Base-by-base conservation (phyloP, 2,113 vertebrate genomes). In the Phaetusa simplex region DNA sequence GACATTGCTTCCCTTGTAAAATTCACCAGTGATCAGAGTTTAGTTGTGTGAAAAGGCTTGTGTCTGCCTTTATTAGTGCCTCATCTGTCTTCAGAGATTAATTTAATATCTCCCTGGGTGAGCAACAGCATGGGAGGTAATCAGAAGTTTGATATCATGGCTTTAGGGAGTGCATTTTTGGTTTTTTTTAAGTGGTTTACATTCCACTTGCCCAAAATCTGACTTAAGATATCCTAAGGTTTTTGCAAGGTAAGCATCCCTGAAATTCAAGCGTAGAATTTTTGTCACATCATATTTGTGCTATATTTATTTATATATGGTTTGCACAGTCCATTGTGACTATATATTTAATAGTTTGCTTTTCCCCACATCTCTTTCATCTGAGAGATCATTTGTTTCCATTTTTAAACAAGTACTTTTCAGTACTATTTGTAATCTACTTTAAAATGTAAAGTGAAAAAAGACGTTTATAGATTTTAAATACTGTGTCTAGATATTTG, bases 171-270 rank as follows among this genome's bases (percentile, higher is more conserved):
- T 85, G 49, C 43, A 32, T 91, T 96, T 95, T 84, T 50, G 47
- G 22, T 86, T 94, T 81, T 81, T 71, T 17, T 18, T 94, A 90
- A 78, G 79, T 91, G 69, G 30, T 86, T 81, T 91, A n/a, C 56
- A 53, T 92, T 86, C 77, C 49, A 82, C 77, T 70, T 90, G 74
- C 62, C 56, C 30, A 65, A 77, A 89, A 62, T 85, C 61, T 85
- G 81, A 79, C 58, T 95, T 94, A 69, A 82, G 82, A 36, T 84
- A 82, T 29, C 47, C 49, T 69, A 67, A 85, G 69, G 34, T 84
- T 92, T 90, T 76, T 95, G 80, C 81, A 81, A 96, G 86, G 91
- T 94, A 88, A 94, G 95, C 80, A 85, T 86, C 19, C 21, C 58
- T 67, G 65, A 72, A 82, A 79, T 80, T 87, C 34, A 89, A 72